Conservation (phyloP, 2,888 invertebrate species). For the Orthonevra nobilis region DNA sequence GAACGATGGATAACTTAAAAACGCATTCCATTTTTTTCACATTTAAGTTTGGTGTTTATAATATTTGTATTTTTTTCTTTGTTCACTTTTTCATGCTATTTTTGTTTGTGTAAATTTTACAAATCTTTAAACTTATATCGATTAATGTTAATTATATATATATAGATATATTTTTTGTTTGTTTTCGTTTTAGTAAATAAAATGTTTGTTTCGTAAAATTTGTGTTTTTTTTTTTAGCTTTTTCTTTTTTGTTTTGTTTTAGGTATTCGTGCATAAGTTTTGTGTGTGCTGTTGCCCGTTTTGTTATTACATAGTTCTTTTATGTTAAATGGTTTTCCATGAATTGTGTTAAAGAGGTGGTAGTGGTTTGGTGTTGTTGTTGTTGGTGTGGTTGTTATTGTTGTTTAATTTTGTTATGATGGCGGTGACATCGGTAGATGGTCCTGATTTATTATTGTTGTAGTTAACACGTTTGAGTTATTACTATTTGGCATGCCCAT, state of each 20-base stretch:
- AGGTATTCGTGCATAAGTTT: slow-evolving; percentile 36
- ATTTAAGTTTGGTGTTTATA: slow-evolving; percentile 11
- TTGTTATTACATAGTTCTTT: not conserved
- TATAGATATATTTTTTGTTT: not conserved
- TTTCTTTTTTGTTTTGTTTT: not conserved
- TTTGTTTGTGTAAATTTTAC: slow-evolving; percentile 34
- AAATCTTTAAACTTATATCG: slow-evolving; percentile 54
- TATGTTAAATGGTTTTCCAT: slow-evolving; percentile 6
- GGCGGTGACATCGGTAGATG: slow-evolving; percentile 47
- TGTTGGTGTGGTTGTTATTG: not conserved
- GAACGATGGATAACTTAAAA: slow-evolving; percentile 3
- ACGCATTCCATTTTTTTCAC: not conserved
- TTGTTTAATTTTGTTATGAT: slow-evolving; percentile 22
- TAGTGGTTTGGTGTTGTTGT: slow-evolving; percentile 4
- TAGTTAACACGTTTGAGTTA: slow-evolving; percentile 53
- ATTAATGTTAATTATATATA: slow-evolving; percentile 15
- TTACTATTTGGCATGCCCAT: slow-evolving; percentile 80
- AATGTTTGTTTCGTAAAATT: slow-evolving; percentile 40
- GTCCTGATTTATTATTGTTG: slow-evolving; percentile 45
- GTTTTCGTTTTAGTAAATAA: slow-evolving; percentile 27
- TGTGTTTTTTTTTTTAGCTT: slow-evolving; percentile 34
- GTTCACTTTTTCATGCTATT: not conserved
- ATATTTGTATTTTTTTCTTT: slow-evolving; percentile 4
- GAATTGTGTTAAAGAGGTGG: slow-evolving; percentile 10
- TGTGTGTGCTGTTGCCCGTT: slow-evolving; percentile 16